phyloP scores from a whole-genome alignment of 2,797 vertebrate species.

The Micropoecilia bifurca region DNA sequence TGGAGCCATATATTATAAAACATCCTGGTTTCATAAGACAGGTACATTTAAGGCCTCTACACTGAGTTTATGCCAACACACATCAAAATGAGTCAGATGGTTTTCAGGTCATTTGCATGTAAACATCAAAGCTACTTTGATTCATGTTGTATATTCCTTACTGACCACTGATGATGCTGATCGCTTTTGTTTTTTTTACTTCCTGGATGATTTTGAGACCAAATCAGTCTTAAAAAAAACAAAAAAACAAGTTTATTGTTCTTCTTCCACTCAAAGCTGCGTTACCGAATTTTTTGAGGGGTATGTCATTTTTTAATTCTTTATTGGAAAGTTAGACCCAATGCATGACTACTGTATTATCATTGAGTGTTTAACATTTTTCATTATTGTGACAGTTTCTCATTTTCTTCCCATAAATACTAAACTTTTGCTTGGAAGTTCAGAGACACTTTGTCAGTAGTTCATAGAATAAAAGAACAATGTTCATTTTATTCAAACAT shows the following conservation, averaged over 20 bases:
- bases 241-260: background rate
- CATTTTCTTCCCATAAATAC: too few species aligned
- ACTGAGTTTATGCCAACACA: background rate
- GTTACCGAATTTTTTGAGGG: background rate
- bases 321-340: background rate
- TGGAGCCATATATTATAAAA: background rate
- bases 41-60: background rate
- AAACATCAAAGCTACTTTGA: background rate
- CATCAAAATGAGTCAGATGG: background rate
- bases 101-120: background rate
- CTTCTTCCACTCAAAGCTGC: background rate
- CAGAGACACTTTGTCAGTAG: too few species aligned
- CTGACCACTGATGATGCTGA: background rate
- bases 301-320: background rate
- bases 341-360: background rate
- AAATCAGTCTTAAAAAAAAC: background rate
- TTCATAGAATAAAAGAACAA: too few species aligned
- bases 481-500: too few species aligned
- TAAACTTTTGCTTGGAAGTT: too few species aligned
- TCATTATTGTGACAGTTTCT: too few species aligned
- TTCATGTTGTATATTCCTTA: background rate
- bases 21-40: background rate
- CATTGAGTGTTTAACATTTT: too few species aligned
- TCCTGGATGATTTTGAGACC: background rate
- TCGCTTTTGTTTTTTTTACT: background rate